Evolutionary conservation across 2,797 vertebrate genomes (phyloP).

Genomic region (Prunella strophiata): DNA sequence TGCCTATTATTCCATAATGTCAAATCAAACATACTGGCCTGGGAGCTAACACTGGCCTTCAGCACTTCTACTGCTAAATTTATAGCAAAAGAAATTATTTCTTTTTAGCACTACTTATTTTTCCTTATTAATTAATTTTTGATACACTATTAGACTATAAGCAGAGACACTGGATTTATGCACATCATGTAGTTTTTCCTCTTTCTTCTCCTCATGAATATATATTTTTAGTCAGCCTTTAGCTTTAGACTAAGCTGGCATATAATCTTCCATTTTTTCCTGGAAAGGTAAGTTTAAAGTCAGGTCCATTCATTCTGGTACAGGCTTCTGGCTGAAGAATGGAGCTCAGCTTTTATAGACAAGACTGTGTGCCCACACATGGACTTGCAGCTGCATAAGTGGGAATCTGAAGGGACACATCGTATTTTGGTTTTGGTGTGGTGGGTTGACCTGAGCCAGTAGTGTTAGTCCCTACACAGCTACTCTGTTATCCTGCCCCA

Average conservation of each 20-base stretch:
- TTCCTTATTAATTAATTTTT: slow-evolving; percentile 21
- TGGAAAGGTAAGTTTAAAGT: not conserved
- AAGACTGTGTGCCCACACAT: not conserved
- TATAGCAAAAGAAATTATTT: not conserved
- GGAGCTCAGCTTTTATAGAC: not conserved
- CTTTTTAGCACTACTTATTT: not conserved
- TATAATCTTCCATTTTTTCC: not conserved
- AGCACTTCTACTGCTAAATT: not conserved
- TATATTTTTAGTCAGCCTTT: not conserved
- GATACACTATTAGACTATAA: not conserved
- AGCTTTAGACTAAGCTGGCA: not conserved
- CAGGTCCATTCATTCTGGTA: not conserved
- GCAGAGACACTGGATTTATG: not conserved
- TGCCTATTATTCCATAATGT: not conserved
- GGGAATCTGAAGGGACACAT: not conserved
- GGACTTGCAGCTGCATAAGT: not conserved
- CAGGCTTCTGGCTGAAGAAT: not conserved
- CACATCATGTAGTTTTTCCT: not conserved
- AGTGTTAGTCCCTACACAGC: not conserved
- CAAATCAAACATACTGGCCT: not conserved
- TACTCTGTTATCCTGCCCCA: not conserved
- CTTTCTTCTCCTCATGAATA: not conserved
- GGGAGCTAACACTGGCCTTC: not conserved
- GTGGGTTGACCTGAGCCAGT: not conserved
- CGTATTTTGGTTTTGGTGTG: not conserved